Base-by-base conservation (phyloP, 2,113 vertebrate genomes). In the Bagarius yarrelli region DNA sequence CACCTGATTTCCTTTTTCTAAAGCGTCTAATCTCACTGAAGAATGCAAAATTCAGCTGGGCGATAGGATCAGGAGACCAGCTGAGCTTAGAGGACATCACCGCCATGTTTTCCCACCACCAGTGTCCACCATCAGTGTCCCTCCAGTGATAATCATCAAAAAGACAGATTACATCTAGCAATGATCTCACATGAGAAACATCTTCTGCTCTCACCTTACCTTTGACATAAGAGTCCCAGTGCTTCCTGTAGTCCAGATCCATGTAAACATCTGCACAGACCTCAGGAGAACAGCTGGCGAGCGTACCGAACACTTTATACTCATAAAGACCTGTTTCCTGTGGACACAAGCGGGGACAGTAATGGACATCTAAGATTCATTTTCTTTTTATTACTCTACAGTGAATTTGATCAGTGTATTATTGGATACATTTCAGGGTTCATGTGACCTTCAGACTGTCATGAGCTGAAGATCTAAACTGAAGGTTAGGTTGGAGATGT, bases 201-300 rank as follows among this genome's bases (percentile, higher is more conserved):
- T 57, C 50, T n/a, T 15, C 25, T 59, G 36, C 25, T 32, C 55
- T 25, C 5, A 30, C 76, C 82, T 89, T 83, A 98, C 96, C 95
- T 95, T 95, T 94, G 60, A 95, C 93, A 70, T 96, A 95, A 25
- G 84, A 72, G 83, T 98, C 97, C 97, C 97, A 98, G 1, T 93
- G 72, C 83, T 94, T 96, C 61, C 97, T 93, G 86, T 95, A 98
- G 19, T 81, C 78, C 88, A 98, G 83, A 87, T 98, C 97, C 96
- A 97, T 96, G 87, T 96, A 98, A 76, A 98, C 94, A 5, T 96
- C 94, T 1, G 81, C 93, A 19, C 94, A 95, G 23, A 94, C 80
- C 77, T 93, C 90, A 2, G 96, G 91, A 1, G 86, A 2, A 81
- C 94, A 95, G 60, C 88, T 80, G 81, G 83, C 34, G 66, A 99